Conservation (phyloP, 2,113 vertebrate genomes). For the Melospiza georgiana region DNA sequence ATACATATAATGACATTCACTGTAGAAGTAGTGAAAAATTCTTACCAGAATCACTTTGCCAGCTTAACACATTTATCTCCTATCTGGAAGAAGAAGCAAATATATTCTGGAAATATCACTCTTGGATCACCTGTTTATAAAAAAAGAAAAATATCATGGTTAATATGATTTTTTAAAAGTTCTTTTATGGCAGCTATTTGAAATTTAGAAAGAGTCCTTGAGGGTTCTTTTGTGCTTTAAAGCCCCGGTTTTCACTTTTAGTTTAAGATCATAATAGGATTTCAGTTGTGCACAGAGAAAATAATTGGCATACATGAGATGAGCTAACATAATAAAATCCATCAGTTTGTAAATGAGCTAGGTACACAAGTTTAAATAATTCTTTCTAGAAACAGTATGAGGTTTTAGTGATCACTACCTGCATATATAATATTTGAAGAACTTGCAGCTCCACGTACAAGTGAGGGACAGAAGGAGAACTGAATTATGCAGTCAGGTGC, state of each 20-base stretch:
- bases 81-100: background rate
- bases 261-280: background rate
- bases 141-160: background rate
- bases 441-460: background rate
- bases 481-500: background rate
- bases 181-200: background rate
- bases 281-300: background rate
- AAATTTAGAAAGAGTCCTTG: background rate
- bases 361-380: background rate
- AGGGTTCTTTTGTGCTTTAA: background rate
- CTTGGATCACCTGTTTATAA: slow-evolving; percentile 15
- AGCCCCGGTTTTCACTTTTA: background rate
- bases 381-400: background rate
- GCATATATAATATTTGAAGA: background rate
- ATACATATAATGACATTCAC: background rate
- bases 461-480: background rate
- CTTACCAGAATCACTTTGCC: slow-evolving; percentile 55
- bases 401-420: background rate
- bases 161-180: background rate
- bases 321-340: background rate
- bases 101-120: background rate
- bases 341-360: background rate
- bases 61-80: slow-evolving; percentile 50
- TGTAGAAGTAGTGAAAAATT: background rate
- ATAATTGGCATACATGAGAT: background rate